Evolutionary conservation across 1,140 invertebrate genomes (phyloP), one percentile per base, ranked within the genome.

Genomic region (Amyelois transitella): DNA sequence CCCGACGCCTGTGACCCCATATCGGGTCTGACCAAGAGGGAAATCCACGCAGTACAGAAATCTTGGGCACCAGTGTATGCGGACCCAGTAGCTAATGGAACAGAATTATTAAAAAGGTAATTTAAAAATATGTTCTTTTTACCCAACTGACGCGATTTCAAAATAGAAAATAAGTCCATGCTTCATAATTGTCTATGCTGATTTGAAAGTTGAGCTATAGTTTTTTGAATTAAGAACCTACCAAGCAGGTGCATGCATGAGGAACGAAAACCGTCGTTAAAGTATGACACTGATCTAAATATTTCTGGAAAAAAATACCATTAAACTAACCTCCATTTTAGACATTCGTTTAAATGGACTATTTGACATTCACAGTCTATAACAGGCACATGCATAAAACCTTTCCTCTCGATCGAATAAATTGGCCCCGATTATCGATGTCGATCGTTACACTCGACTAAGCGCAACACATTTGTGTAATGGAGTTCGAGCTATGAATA

Each of bases 71-170:
- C 77, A 6, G 77, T 86, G 0, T 69, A 71, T 28, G 71, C 74
- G 0, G 65, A 88, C 58, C 53, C 65, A 0, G 43, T 82, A 0
- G 75, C 58, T 7, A 87, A 70, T 19, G 88, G 88, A 18, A 76
- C 72, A 4, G 88, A 88, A 61, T 51, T 89, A 7, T 71, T 89
- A 1, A 80, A 73, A 67, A 84, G 86, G 88, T 48, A 48, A 48
- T n/a, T 0, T n/a, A n/a, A n/a, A n/a, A n/a, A n/a, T n/a, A n/a
- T n/a, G n/a, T n/a, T n/a, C n/a, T n/a, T n/a, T n/a, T n/a, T n/a
- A n/a, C n/a, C n/a, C n/a, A n/a, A n/a, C n/a, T n/a, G n/a, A n/a
- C n/a, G n/a, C n/a, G n/a, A n/a, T n/a, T n/a, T n/a, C n/a, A n/a
- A n/a, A n/a, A n/a, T n/a, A n/a, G n/a, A n/a, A n/a, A n/a, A n/a